These are phyloP conservation scores for Siniperca knerii DNA, from an alignment of 2,113 vertebrate species.

Conservation along the genomic window DNA sequence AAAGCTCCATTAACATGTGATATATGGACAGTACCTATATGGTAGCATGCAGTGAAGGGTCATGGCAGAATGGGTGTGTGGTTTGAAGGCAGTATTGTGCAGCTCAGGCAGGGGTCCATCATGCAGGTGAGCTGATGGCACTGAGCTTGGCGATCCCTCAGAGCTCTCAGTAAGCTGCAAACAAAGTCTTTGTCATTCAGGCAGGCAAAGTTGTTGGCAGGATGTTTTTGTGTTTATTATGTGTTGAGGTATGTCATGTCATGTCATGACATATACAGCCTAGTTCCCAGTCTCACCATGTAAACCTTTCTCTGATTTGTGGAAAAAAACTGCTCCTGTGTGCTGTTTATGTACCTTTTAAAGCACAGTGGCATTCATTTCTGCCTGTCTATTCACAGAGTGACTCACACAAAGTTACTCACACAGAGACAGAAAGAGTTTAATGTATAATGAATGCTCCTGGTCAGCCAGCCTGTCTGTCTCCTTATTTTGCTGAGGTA, in stretches of 20 bases:
- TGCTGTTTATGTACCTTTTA: neutral
- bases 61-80: neutral
- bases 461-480: no score
- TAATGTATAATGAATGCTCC: neutral
- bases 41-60: neutral
- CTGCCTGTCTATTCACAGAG: neutral
- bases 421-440: no score
- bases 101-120: slow-evolving; percentile 6
- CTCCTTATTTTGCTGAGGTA: neutral
- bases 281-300: neutral
- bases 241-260: neutral
- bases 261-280: neutral
- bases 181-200: neutral
- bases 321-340: neutral
- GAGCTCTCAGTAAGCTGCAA: neutral
- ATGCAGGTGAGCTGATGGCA: slow-evolving; percentile 6
- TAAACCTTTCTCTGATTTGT: neutral
- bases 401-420: no score
- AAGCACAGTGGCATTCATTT: neutral
- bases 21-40: neutral
- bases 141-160: neutral
- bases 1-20: neutral
- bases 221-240: neutral
- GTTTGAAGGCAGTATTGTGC: neutral
- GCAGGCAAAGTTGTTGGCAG: neutral